A percentile compares a stretch with the other conserved stretches of the same genome.
These are phyloP conservation scores for Diachasmimorpha longicaudata DNA, from an alignment of 1,140 invertebrate genomes.

Conservation along the genomic window DNA sequence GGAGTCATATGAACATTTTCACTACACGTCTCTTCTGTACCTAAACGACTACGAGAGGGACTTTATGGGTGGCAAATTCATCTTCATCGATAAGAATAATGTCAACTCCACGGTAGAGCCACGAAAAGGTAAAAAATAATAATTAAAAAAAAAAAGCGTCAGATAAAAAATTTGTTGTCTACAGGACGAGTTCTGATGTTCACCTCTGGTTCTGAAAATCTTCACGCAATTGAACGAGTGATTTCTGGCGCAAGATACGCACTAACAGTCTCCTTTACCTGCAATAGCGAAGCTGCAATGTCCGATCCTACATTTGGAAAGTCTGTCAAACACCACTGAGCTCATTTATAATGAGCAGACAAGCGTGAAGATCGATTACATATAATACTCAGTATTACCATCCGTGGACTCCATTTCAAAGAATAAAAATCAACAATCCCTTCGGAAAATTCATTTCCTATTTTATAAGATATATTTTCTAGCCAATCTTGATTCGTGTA, in stretches of 20 bases:
- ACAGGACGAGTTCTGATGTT: constrained; percentile 80
- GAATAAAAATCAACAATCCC: too few relatives aligned
- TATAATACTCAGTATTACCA: neutral
- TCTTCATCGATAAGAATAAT: constrained; percentile 77
- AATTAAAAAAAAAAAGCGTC: neutral
- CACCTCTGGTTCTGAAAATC: constrained; percentile 85
- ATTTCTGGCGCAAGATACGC: constrained; percentile 77
- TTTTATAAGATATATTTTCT: too few relatives aligned
- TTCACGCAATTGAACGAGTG: constrained; percentile 83
- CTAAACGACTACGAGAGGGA: constrained; percentile 76
- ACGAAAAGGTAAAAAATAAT: constrained; percentile 65
- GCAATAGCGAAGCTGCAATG: constrained; percentile 72
- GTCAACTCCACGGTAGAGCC: constrained; percentile 79
- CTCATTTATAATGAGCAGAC: neutral
- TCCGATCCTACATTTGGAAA: constrained; percentile 61
- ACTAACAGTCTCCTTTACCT: constrained; percentile 86
- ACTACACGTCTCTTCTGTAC: constrained; percentile 85
- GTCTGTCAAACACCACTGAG: neutral
- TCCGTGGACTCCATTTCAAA: neutral
- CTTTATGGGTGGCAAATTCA: constrained; percentile 82
- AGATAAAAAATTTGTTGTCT: constrained; percentile 13
- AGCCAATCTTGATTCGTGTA: too few relatives aligned
- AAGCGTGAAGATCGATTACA: neutral
- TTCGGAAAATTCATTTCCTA: too few relatives aligned
- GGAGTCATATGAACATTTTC: constrained; percentile 84